A percentile compares a stretch with the other conserved stretches of the same genome.
phyloP scores from a whole-genome alignment of 2,888 invertebrate genomes.

The Empis livida region DNA sequence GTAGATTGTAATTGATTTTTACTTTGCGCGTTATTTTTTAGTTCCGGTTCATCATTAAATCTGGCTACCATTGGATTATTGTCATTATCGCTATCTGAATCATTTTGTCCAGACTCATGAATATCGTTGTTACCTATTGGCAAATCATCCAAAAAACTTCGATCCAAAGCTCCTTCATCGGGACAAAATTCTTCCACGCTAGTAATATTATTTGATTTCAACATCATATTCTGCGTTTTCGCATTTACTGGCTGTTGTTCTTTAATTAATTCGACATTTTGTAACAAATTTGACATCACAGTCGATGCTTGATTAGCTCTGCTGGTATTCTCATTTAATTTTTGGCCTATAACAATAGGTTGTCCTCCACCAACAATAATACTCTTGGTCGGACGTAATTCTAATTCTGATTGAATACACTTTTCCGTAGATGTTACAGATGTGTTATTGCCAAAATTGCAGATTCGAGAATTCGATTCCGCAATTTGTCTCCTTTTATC shows the following conservation, averaged over 20 bases:
- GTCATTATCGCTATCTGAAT: slow-evolving; percentile 48
- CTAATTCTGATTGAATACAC: slow-evolving; percentile 31
- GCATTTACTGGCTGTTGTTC: background rate
- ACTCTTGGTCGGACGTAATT: slow-evolving; percentile 24
- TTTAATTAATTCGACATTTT: slow-evolving; percentile 1
- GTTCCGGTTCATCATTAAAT: slow-evolving; percentile 60
- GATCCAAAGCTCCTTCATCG: slow-evolving; percentile 58
- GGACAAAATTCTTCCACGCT: slow-evolving; percentile 62
- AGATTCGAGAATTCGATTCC: slow-evolving; percentile 42
- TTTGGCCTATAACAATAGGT: slow-evolving; percentile 14
- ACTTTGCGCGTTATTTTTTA: slow-evolving; percentile 17
- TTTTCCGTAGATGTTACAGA: too few relatives aligned
- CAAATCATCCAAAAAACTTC: slow-evolving; percentile 60
- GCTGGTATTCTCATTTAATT: slow-evolving; percentile 8
- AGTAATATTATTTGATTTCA: slow-evolving; percentile 20
- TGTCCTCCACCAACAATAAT: slow-evolving; percentile 16
- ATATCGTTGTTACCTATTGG: slow-evolving; percentile 23
- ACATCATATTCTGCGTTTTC: too few relatives aligned
- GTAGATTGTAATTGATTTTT: slow-evolving; percentile 6
- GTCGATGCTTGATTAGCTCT: background rate
- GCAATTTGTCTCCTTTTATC: slow-evolving; percentile 61
- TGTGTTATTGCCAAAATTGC: slow-evolving; percentile 11
- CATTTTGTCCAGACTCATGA: background rate
- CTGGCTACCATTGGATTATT: slow-evolving; percentile 70
- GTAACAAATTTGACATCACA: slow-evolving; percentile 1